phyloP scores from a whole-genome alignment of 2,113 vertebrate species.

The Porphyrio hochstetteri region DNA sequence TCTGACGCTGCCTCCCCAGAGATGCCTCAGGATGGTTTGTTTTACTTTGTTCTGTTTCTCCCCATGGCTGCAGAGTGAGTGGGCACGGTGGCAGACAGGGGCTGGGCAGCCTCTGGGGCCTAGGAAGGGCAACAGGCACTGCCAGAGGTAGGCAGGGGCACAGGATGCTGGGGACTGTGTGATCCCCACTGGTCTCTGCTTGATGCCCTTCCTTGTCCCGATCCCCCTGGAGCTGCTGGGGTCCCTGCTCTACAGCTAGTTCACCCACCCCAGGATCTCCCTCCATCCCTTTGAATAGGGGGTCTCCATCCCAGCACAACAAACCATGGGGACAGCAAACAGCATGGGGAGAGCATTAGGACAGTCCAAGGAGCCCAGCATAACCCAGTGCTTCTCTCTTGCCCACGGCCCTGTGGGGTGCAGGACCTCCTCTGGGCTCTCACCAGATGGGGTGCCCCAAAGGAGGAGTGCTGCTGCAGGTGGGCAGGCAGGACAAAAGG shows the following conservation, averaged over 20 bases:
- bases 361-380: not conserved
- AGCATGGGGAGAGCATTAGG: not conserved
- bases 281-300: not conserved
- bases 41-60: not conserved
- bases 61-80: not conserved
- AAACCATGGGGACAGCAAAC: accelerated
- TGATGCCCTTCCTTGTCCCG: not conserved
- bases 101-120: not conserved
- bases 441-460: not conserved
- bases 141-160: not conserved
- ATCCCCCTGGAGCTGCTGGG: not conserved
- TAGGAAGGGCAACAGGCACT: not conserved
- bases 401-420: accelerated
- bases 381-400: not conserved
- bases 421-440: not conserved
- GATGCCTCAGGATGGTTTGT: not conserved
- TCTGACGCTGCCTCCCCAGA: not conserved
- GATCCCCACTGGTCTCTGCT: not conserved
- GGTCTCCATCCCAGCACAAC: not conserved
- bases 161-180: not conserved
- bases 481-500: accelerated
- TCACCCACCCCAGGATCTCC: accelerated
- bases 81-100: not conserved
- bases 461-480: not conserved
- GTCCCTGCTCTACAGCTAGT: accelerated